Base-by-base conservation (phyloP, 2,113 vertebrate genomes). In the Leptocoma aspasia region DNA sequence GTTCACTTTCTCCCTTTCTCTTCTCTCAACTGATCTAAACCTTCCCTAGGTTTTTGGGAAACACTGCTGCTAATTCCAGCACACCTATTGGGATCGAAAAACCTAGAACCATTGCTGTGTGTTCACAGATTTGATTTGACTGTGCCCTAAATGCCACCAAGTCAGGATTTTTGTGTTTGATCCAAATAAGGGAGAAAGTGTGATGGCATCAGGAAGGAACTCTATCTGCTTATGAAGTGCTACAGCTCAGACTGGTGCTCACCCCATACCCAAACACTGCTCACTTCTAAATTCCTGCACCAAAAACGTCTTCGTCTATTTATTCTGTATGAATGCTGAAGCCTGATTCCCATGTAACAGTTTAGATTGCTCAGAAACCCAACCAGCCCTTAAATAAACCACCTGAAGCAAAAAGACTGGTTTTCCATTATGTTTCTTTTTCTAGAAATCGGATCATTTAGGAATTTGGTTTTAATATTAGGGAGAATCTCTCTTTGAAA, bases 401-500 rank as follows among this genome's bases (percentile, higher is more conserved):
- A 92, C 80, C 18, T 86, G 64, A 81, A 90, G 56, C 22, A 83
- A 89, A 70, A 64, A 35, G 19, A 61, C 6, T 2, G 1, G 13
- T 85, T 78, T 91, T 28, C 30, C 10, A 6, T 47, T 82, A 16
- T 24, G 21, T 23, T 84, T 69, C 33, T 88, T 90, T 89, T 82
- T 61, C 53, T 86, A 69, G 68, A 78, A 85, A 82, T 31, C 39
- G 60, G 53, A 90, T 92, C 60, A 83, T 84, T 91, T 73, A 94
- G 42, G 69, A 92, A 87, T 79, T 88, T 73, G 26, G 11, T 39
- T 92, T 90, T 86, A 83, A 73, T 75, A 78, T 77, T 73, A 90
- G 39, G 47, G 60, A 95, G 71, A 78, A 94, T 50, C 63, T 86
- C 92, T 93, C 61, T 82, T 80, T 94, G 85, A 94, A 92, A 90